A percentile compares a stretch with the other conserved stretches of the same genome.
Evolutionary conservation across 2,888 invertebrate genomes (phyloP).

Genomic region (Caradrina kadenii): DNA sequence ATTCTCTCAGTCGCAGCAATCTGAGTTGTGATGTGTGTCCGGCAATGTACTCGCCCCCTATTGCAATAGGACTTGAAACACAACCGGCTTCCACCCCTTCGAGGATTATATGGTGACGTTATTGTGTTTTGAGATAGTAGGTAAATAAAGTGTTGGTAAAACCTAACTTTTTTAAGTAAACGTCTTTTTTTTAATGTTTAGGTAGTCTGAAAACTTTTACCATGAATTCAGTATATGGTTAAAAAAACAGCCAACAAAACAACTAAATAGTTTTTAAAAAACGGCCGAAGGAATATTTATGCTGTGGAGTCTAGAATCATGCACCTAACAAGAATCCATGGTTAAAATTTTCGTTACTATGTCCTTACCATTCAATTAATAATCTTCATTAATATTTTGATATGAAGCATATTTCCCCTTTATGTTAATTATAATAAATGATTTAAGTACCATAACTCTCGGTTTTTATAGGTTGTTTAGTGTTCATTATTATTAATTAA

Average conservation of each 20-base stretch:
- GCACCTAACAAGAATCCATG: neutral
- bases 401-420: neutral
- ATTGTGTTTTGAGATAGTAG: neutral
- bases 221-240: no score
- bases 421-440: neutral
- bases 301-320: no score
- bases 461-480: neutral
- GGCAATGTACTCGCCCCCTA: neutral
- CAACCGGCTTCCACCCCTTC: neutral
- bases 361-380: neutral
- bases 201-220: no score
- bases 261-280: no score
- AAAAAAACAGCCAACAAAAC: no score
- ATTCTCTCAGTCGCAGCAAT: neutral
- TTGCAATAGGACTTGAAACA: neutral
- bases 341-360: no score
- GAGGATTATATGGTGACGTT: neutral
- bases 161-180: no score
- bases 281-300: no score
- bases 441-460: neutral
- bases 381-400: conserved; percentile 23
- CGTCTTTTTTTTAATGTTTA: no score
- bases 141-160: no score
- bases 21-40: neutral
- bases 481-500: neutral